Conservation (phyloP, 2,113 vertebrate species). For the Ciconia stormi region DNA sequence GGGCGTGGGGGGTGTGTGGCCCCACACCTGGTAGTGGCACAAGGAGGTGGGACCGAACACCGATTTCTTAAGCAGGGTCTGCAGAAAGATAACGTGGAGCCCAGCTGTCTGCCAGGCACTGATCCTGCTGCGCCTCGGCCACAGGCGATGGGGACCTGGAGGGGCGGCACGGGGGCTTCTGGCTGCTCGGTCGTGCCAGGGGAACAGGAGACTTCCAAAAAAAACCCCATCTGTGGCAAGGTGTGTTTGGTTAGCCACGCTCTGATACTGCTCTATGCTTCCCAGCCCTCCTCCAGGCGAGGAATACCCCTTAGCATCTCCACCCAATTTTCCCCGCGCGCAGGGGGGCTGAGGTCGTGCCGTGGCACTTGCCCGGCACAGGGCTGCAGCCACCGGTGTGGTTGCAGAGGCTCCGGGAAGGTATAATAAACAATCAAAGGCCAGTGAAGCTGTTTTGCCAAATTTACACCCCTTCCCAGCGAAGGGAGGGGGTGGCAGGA, state of each 20-base stretch:
- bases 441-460: conserved; percentile 27
- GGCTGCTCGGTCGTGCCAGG: background rate
- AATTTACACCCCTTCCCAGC: background rate
- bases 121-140: background rate
- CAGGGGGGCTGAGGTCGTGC: background rate
- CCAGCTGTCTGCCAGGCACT: background rate
- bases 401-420: background rate
- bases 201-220: background rate
- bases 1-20: accelerated
- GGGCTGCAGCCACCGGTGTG: background rate
- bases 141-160: accelerated
- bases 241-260: accelerated
- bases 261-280: accelerated
- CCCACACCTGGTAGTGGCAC: accelerated
- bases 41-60: background rate
- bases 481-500: background rate
- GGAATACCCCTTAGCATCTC: background rate
- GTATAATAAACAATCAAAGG: background rate
- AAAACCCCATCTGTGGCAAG: accelerated
- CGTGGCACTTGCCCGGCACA: accelerated
- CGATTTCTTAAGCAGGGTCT: accelerated
- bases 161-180: accelerated
- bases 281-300: background rate
- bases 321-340: accelerated
- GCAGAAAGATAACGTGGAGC: background rate